phyloP scores from a whole-genome alignment of 2,888 invertebrate species.

The Cabera pusaria region DNA sequence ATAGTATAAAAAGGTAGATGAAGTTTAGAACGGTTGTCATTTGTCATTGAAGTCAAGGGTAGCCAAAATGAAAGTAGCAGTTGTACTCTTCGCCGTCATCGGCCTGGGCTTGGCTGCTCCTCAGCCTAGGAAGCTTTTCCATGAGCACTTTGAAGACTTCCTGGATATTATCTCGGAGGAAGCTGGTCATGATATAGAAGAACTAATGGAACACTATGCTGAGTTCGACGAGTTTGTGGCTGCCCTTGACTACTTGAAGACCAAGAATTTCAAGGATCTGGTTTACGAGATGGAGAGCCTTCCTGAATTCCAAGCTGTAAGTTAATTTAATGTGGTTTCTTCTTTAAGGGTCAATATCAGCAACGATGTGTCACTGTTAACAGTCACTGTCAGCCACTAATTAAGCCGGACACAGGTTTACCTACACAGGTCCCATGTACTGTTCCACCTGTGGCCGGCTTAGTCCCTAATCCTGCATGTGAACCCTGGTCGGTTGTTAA shows the following conservation, averaged over 20 bases:
- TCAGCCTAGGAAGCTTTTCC: slow-evolving; percentile 59
- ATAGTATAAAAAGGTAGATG: slow-evolving; percentile 42
- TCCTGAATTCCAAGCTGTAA: slow-evolving; percentile 64
- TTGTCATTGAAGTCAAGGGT: slow-evolving; percentile 12
- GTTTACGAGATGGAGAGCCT: slow-evolving; percentile 61
- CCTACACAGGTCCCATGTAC: too few relatives aligned
- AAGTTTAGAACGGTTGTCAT: too few relatives aligned
- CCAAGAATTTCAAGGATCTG: slow-evolving; percentile 53
- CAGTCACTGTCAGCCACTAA: too few relatives aligned
- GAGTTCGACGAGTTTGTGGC: slow-evolving; percentile 54
- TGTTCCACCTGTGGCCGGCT: too few relatives aligned
- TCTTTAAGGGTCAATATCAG: too few relatives aligned
- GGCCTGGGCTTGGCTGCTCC: slow-evolving; percentile 51
- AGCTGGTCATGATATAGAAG: slow-evolving; percentile 38
- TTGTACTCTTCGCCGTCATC: slow-evolving; percentile 46
- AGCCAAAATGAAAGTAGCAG: slow-evolving; percentile 50
- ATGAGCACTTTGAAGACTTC: slow-evolving; percentile 64
- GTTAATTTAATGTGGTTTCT: too few relatives aligned
- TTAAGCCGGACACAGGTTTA: too few relatives aligned
- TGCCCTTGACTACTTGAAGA: slow-evolving; percentile 46
- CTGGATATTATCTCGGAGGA: slow-evolving; percentile 47
- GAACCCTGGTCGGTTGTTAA: too few relatives aligned
- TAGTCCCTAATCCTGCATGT: too few relatives aligned
- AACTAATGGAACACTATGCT: slow-evolving; percentile 45
- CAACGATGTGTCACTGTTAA: too few relatives aligned